Base-by-base conservation (phyloP, 2,797 vertebrate species). In the Labroides dimidiatus region DNA sequence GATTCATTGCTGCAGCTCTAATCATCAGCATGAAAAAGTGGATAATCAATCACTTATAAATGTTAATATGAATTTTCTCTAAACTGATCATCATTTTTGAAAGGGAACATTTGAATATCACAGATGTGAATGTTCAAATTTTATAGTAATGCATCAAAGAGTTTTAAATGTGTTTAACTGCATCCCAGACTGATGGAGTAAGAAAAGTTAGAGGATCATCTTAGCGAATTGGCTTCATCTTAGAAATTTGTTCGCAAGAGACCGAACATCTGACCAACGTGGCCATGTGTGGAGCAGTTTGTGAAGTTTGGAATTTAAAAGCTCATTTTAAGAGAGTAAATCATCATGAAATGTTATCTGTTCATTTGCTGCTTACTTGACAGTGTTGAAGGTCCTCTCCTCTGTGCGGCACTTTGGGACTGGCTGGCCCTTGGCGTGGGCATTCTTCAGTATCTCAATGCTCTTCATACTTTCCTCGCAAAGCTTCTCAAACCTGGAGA, bases 381-480 rank as follows among this genome's bases (percentile, higher is more conserved):
- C 64, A 21, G 92, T 37, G 53, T 86, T 96, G 83, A 96, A 86
- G 19, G 96, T 98, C 71, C 96, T 93, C 85, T 97, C 96, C 82
- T 97, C 96, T 0, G 94, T 95, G 87, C 79, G 96, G 86, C 92
- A 94, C 45, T 75, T 88, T 16, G 96, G 97, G 0, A 94, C 91
- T 0, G 95, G 93, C 8, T 89, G 92, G 41, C 96, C 96, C n/a
- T 94, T 94, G 45, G 93, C 78, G 0, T 96, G 92, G 16, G 94
- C 93, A 20, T 92, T 95, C 84, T 95, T 96, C 80, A 98, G 84
- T 8, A 91, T 81, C 24, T 95, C 95, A 72, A 97, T 95, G 85
- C 91, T 93, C 79, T 92, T 94, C 88, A 93, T 93, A 64, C 93
- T 95, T 48, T 97, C 96, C 41, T 95, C 96, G 0, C 93, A 92